Evolutionary conservation across 2,113 vertebrate species (phyloP).

Genomic region (Cromileptes altivelis): DNA sequence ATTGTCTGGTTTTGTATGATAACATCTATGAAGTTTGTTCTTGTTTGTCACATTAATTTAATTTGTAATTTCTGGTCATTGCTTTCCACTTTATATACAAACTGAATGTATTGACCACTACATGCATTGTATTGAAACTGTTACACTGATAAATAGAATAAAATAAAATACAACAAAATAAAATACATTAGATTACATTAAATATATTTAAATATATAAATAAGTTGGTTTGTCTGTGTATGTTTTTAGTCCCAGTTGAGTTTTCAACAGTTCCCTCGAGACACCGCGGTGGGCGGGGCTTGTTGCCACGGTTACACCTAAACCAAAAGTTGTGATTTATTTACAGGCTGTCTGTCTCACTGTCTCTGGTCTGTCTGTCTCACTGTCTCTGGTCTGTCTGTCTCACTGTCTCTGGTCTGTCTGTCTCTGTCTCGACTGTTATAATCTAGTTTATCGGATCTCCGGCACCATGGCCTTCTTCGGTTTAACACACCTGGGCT

Average conservation of each 20-base stretch:
- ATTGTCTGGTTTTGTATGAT: too few relatives aligned
- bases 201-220: too few relatives aligned
- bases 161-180: too few relatives aligned
- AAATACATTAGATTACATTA: too few relatives aligned
- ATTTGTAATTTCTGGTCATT: too few relatives aligned
- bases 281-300: constrained; percentile 1
- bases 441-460: neutral
- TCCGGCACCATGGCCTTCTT: constrained; percentile 85
- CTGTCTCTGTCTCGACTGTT: neutral
- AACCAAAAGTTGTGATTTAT: constrained; percentile 44
- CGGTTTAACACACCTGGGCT: constrained; percentile 83
- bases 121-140: too few relatives aligned
- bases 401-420: too few relatives aligned
- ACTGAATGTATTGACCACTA: too few relatives aligned
- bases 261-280: neutral
- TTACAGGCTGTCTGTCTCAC: neutral
- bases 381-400: neutral
- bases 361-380: neutral
- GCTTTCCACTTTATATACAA: too few relatives aligned
- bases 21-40: too few relatives aligned
- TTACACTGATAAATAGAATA: too few relatives aligned
- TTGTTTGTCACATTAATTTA: too few relatives aligned
- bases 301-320: constrained; percentile 57
- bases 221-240: neutral
- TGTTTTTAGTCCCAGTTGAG: neutral